These are phyloP conservation scores for Mercenaria mercenaria DNA, from an alignment of 1,140 invertebrate species.

Conservation along the genomic window DNA sequence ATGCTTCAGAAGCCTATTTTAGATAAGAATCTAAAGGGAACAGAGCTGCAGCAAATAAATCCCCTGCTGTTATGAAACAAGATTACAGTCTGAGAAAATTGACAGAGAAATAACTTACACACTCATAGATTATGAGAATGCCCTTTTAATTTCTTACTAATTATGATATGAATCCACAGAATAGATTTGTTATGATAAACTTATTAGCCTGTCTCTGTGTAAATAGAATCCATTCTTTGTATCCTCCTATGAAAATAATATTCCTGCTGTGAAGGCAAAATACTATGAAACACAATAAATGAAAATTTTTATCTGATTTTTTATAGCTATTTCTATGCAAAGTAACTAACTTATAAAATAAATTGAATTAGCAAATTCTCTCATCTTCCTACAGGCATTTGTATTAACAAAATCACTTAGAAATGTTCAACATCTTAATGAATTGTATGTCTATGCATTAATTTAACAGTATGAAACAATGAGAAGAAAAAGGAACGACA, in stretches of 20 bases:
- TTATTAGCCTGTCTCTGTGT: background rate
- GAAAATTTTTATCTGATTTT: no score
- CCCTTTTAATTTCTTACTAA: background rate
- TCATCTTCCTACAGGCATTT: no score
- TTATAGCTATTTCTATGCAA: no score
- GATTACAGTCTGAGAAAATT: background rate
- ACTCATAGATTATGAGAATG: background rate
- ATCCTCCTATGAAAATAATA: no score
- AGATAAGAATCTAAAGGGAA: conserved; percentile 6
- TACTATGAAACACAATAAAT: no score
- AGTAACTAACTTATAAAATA: no score
- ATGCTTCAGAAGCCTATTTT: background rate
- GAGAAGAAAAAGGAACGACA: no score
- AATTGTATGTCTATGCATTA: background rate
- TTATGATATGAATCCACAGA: background rate
- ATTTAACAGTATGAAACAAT: background rate
- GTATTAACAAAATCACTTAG: no score
- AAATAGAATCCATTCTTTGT: no score
- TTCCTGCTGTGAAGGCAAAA: no score
- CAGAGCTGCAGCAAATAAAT: background rate
- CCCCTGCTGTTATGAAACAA: background rate
- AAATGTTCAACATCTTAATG: background rate
- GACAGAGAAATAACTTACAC: conserved; percentile 7
- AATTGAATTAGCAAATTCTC: no score
- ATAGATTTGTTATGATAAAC: background rate